Conservation (phyloP, 1,140 invertebrate species). For the Sycobia sp. region DNA sequence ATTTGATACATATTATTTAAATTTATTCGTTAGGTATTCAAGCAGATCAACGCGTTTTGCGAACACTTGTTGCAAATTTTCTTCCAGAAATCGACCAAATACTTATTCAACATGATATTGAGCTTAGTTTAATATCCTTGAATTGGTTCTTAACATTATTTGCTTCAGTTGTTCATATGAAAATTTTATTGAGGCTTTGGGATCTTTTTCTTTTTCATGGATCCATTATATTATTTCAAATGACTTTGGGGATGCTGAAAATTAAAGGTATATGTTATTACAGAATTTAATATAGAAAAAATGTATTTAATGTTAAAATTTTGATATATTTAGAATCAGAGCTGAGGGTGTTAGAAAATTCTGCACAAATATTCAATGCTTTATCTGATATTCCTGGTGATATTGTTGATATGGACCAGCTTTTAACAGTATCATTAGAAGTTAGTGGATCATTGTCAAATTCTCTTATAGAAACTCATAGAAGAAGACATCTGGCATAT, state of each 20-base stretch:
- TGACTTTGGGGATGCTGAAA: slow-evolving; percentile 93
- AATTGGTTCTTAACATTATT: slow-evolving; percentile 99
- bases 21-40: slow-evolving; percentile 69
- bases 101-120: slow-evolving; percentile 91
- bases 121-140: slow-evolving; percentile 93
- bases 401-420: slow-evolving; percentile 86
- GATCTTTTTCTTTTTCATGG: slow-evolving; percentile 97
- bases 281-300: background rate
- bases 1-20: background rate
- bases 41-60: slow-evolving; percentile 92
- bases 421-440: slow-evolving; percentile 69
- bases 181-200: slow-evolving; percentile 94
- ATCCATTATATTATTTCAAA: slow-evolving; percentile 94
- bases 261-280: slow-evolving; percentile 70
- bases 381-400: slow-evolving; percentile 93
- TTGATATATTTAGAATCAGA: slow-evolving; percentile 69
- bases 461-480: slow-evolving; percentile 86
- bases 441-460: slow-evolving; percentile 78
- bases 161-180: slow-evolving; percentile 97
- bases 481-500: slow-evolving; percentile 90
- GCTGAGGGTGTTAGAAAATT: slow-evolving; percentile 83
- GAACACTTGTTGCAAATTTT: slow-evolving; percentile 87
- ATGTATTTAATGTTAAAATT: slow-evolving; percentile 6
- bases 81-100: slow-evolving; percentile 88
- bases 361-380: slow-evolving; percentile 96